These are phyloP conservation scores for Philhelius pedissequus DNA, from an alignment of 2,888 invertebrate genomes.

Conservation along the genomic window DNA sequence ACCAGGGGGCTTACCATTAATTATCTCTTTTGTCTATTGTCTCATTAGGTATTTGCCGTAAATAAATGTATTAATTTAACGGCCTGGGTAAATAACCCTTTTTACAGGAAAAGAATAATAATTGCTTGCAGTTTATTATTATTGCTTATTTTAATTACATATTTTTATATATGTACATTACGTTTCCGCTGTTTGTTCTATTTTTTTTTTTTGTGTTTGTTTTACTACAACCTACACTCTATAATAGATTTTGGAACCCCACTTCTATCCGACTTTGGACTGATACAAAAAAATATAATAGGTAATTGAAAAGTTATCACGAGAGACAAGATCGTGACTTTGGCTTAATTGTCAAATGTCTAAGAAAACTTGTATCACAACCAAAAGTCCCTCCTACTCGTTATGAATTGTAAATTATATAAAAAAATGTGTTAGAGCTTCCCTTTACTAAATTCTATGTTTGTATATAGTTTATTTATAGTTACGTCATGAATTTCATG, in stretches of 20 bases:
- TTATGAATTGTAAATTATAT: not conserved
- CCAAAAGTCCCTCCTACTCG: not conserved
- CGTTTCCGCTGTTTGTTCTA: too few species aligned
- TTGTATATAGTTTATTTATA: not conserved
- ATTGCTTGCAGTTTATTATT: not conserved
- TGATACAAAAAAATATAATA: not conserved
- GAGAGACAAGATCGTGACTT: not conserved
- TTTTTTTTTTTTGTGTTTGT: too few species aligned
- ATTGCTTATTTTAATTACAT: too few species aligned
- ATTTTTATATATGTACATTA: too few species aligned
- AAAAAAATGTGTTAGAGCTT: not conserved
- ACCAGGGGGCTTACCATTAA: too few species aligned
- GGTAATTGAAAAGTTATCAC: constrained; percentile 6
- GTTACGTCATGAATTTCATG: not conserved
- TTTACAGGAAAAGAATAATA: too few species aligned
- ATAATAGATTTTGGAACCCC: not conserved
- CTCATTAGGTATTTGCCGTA: too few species aligned
- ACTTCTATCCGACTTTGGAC: not conserved
- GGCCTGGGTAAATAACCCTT: too few species aligned
- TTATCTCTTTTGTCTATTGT: too few species aligned
- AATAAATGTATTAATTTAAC: too few species aligned
- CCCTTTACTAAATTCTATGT: not conserved
- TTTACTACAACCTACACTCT: not conserved
- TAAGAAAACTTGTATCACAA: not conserved
- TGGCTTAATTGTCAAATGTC: not conserved